Conservation (phyloP, 2,797 vertebrate species). For the Salmo trutta region DNA sequence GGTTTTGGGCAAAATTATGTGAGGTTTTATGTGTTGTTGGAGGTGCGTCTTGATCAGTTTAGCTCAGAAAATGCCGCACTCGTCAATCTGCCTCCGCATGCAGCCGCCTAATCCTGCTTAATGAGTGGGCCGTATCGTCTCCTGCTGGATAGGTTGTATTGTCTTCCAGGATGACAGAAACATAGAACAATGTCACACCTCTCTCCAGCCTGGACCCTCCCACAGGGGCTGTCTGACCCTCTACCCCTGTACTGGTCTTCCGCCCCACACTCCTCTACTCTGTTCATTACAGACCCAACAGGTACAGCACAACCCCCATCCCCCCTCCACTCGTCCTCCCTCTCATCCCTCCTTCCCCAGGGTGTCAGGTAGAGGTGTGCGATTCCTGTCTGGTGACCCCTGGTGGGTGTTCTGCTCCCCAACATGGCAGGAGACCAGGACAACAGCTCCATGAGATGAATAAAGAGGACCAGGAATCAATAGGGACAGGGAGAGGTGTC, state of each 20-base stretch:
- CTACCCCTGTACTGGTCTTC: constrained; percentile 1
- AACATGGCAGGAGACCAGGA: no score
- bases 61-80: no score
- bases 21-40: no score
- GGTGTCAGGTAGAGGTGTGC: constrained; percentile 43
- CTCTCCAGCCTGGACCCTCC: not conserved
- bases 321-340: constrained; percentile 24
- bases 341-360: constrained; percentile 23
- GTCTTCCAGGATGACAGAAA: no score
- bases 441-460: constrained; percentile 50
- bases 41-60: no score
- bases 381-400: not conserved
- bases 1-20: no score
- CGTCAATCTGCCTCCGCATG: no score
- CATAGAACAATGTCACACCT: constrained; percentile 1
- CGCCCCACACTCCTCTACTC: not conserved
- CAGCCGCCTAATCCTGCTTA: no score
- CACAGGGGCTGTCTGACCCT: constrained; percentile 5
- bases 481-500: constrained; percentile 66
- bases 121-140: no score
- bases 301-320: constrained; percentile 1
- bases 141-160: no score
- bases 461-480: constrained; percentile 63
- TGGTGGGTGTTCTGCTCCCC: no score
- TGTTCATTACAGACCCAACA: not conserved